Evolutionary conservation across 2,113 vertebrate species (phyloP).

Genomic region (Xiphophorus hellerii): DNA sequence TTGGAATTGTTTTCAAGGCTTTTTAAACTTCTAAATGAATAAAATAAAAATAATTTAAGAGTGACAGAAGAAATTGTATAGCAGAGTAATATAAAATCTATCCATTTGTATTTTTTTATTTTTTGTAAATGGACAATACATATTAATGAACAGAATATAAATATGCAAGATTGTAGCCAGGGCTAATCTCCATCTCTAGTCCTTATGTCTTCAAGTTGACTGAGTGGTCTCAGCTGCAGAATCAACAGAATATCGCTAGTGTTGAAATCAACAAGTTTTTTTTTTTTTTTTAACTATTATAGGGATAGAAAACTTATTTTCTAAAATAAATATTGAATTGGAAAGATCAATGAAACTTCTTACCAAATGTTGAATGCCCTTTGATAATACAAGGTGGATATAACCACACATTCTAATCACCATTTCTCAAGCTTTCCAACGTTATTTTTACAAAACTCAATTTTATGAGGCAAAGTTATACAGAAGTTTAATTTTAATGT

Average conservation of each 20-base stretch:
- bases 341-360: conserved; percentile 19
- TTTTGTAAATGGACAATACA: too few species aligned
- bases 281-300: not conserved
- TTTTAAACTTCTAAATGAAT: too few species aligned
- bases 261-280: not conserved
- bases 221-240: too few species aligned
- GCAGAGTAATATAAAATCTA: not conserved
- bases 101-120: too few species aligned
- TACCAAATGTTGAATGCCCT: conserved; percentile 27
- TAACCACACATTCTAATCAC: conserved; percentile 42
- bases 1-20: too few species aligned
- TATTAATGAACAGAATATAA: too few species aligned
- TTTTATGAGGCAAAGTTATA: conserved; percentile 49
- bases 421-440: conserved; percentile 34
- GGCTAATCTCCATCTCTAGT: too few species aligned
- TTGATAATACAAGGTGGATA: conserved; percentile 56
- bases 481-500: conserved; percentile 29
- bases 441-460: conserved; percentile 18
- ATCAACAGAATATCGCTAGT: not conserved
- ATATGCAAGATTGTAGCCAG: too few species aligned
- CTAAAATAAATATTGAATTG: conserved; percentile 19
- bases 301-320: not conserved
- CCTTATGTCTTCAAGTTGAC: too few species aligned
- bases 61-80: not conserved
- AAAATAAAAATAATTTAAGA: not conserved